Conservation (phyloP, 2,797 vertebrate genomes). For the Micromesistius poutassou region DNA sequence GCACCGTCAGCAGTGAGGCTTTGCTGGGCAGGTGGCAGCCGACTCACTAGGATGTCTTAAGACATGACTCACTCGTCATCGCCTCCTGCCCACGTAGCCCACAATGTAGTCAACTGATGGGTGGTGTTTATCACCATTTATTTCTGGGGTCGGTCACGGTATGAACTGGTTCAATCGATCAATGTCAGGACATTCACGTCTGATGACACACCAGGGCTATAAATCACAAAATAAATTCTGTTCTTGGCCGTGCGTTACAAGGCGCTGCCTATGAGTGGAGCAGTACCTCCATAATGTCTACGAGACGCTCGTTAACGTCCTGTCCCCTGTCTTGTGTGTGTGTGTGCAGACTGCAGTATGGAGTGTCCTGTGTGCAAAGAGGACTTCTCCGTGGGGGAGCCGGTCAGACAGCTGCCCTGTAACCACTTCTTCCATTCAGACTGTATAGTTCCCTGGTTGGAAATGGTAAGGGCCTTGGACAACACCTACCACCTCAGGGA, state of each 20-base stretch:
- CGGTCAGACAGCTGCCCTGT: conserved; percentile 92
- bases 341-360: conserved; percentile 79
- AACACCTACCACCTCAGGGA: not conserved
- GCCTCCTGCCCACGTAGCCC: not conserved
- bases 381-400: conserved; percentile 86
- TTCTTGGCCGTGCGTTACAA: not conserved
- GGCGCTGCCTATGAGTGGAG: not conserved
- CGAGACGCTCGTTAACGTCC: not conserved
- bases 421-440: conserved; percentile 96
- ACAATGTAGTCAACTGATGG: not conserved
- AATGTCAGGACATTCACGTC: not conserved
- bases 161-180: not conserved
- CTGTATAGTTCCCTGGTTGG: conserved; percentile 97
- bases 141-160: not conserved
- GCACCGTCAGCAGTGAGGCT: conserved; percentile 20
- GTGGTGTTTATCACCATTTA: not conserved
- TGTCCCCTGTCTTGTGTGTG: conserved; percentile 1
- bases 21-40: conserved; percentile 16
- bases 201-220: not conserved
- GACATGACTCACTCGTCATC: not conserved
- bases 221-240: not conserved
- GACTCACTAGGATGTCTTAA: conserved; percentile 20
- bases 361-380: conserved; percentile 98
- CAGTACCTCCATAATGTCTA: not conserved
- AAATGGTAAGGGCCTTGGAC: conserved; percentile 84